phyloP scores from a whole-genome alignment of 2,888 invertebrate genomes.

The Glaucopsyche alexis region DNA sequence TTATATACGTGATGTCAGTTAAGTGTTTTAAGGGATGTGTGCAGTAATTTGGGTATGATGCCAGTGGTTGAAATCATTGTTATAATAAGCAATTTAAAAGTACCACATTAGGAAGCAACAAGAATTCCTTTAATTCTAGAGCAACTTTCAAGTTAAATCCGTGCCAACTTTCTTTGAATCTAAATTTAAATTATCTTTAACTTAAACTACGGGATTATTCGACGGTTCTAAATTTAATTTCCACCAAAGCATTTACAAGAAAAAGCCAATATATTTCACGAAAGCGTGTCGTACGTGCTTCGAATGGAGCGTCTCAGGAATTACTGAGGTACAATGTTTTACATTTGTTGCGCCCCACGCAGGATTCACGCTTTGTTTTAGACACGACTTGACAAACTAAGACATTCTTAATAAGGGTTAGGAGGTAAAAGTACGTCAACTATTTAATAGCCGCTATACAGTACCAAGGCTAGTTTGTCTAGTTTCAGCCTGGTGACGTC shows the following conservation, averaged over 20 bases:
- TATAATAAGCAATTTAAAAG: too few relatives aligned
- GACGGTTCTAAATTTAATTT: slow-evolving; percentile 16
- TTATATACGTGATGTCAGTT: too few relatives aligned
- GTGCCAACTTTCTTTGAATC: slow-evolving; percentile 10
- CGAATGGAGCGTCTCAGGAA: background rate
- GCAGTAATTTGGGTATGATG: too few relatives aligned
- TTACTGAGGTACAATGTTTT: background rate
- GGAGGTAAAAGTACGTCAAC: background rate
- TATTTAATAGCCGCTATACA: too few relatives aligned
- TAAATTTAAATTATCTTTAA: slow-evolving; percentile 12
- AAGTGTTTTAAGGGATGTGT: too few relatives aligned
- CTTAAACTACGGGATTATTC: slow-evolving; percentile 15
- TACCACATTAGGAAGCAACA: too few relatives aligned
- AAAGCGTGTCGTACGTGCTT: background rate
- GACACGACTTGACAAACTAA: background rate
- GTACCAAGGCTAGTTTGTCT: too few relatives aligned
- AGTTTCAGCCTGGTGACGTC: too few relatives aligned
- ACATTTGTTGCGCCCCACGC: background rate
- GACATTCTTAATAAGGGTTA: background rate
- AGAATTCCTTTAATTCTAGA: background rate
- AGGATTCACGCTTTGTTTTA: background rate
- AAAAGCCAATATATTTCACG: slow-evolving; percentile 25
- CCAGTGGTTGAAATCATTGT: too few relatives aligned
- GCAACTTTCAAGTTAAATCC: background rate
- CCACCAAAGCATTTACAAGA: slow-evolving; percentile 18